phyloP scores from a whole-genome alignment of 92 coral and sea anemone species.

The Metridium senile region DNA sequence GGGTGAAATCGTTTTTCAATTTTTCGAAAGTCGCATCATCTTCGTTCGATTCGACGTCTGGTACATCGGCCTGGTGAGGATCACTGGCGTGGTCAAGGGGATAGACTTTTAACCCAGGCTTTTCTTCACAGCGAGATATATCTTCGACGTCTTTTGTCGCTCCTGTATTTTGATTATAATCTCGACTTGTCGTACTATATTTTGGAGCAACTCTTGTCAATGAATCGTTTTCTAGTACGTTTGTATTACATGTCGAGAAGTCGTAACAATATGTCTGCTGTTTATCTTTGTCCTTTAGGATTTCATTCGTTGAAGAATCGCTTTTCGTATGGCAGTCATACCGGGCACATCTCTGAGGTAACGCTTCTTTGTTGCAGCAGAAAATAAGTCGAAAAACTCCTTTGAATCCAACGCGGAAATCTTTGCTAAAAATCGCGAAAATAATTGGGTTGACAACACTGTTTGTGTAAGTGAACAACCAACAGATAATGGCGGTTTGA shows the following conservation, averaged over 20 bases:
- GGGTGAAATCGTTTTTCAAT: not conserved
- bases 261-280: not conserved
- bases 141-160: too few species aligned
- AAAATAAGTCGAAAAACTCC: constrained; percentile 36
- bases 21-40: not conserved
- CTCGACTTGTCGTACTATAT: too few species aligned
- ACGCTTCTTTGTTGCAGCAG: constrained; percentile 35
- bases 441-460: constrained; percentile 89
- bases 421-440: constrained; percentile 84
- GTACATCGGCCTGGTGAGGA: not conserved
- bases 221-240: not conserved
- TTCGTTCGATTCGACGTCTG: not conserved
- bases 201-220: not conserved
- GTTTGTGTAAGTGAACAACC: constrained; percentile 90
- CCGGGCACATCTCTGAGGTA: constrained; percentile 13
- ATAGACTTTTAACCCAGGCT: not conserved
- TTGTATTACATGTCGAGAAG: not conserved
- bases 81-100: not conserved
- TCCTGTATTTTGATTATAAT: too few species aligned
- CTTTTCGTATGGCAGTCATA: constrained; percentile 13
- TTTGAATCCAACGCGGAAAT: constrained; percentile 80
- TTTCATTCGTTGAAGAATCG: constrained; percentile 29
- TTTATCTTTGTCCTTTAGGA: constrained; percentile 23
- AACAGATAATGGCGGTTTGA: constrained; percentile 66
- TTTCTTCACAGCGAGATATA: not conserved